Base-by-base conservation (phyloP, 2,113 vertebrate species). In the Lates calcarifer region DNA sequence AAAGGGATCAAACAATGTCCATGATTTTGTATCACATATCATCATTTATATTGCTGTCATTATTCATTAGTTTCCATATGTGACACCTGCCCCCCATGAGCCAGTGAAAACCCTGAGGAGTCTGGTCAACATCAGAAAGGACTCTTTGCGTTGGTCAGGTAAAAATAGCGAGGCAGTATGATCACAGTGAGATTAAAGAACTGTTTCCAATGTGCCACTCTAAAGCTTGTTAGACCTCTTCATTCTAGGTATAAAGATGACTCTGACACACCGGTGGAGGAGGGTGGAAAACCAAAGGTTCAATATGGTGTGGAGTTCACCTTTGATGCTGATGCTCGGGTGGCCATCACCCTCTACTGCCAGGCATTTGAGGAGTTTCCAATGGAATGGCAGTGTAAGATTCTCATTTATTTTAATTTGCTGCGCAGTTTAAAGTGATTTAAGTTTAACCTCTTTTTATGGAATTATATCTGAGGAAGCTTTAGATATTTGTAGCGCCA, bases 121-220 rank as follows among this genome's bases (percentile, higher is more conserved):
- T 90, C 93, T 99, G 84, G 97, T 99, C 85, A 99, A 99, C 89
- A 99, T 99, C 75, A 97, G 98, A 22, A 99, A 99, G 86, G 98
- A 99, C 81, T 99, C 98, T 5, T 92, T 99, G 8, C 96, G 98
- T 0, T 99, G 1, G 96, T 99, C 90, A 97, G 98, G 98, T 99
- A 94, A 82, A 57, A 20, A 24, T 2, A 47, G 33, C 2, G 0
- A 18, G 2, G 12, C 18, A 11, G 9, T 14, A 2, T 26, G 14
- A 63, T 33, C 20, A 4, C 53, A 71, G 37, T n/a, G n/a, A 47
- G 29, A 29, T 18, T 26, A 18, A 14, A 53, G 6, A 31, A 41
- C 49, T 15, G 53, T 64, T 56, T 31, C 3, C 2, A 7, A 4
- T 41, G 33, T 74, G 22, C 14, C 7, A 3, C 28, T 29, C 7